A percentile compares a stretch with the other conserved stretches of the same genome.
These are phyloP conservation scores for Cossypha heuglini DNA, from an alignment of 2,797 vertebrate genomes.

Conservation along the genomic window DNA sequence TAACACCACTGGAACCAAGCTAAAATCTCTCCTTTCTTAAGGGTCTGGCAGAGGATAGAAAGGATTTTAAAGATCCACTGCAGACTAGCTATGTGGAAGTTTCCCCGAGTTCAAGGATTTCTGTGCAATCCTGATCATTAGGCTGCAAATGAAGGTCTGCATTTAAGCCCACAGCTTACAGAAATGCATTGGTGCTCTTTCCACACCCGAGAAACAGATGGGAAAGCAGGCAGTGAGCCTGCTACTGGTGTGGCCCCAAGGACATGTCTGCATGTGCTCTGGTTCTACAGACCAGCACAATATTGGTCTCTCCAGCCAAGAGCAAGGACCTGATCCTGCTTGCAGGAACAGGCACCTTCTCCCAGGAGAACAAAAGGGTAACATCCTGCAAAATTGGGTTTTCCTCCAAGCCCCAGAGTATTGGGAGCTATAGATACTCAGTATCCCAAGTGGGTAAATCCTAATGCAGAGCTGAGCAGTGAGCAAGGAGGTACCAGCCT, in stretches of 20 bases:
- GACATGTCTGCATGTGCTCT: background rate
- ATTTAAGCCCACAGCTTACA: background rate
- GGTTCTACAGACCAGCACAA: background rate
- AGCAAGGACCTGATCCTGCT: background rate
- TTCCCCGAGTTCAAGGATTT: background rate
- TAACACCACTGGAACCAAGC: background rate
- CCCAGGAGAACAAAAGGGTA: background rate
- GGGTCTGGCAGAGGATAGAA: background rate
- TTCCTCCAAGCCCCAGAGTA: accelerated
- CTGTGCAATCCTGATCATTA: background rate
- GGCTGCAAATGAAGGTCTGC: background rate
- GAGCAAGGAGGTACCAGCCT: background rate
- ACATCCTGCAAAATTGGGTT: background rate
- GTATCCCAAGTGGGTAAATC: background rate
- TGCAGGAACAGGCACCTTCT: background rate
- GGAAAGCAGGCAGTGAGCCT: background rate
- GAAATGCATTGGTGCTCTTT: background rate
- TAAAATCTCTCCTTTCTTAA: background rate
- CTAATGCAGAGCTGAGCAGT: background rate
- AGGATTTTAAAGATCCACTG: conserved; percentile 3
- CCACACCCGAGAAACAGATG: background rate
- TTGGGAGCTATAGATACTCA: background rate
- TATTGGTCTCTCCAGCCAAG: accelerated
- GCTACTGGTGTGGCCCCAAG: accelerated
- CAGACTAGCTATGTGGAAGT: background rate